A percentile compares a stretch with the other conserved stretches of the same genome.
These are phyloP conservation scores for Ormia ochracea DNA, from an alignment of 2,888 invertebrate genomes.

Conservation along the genomic window DNA sequence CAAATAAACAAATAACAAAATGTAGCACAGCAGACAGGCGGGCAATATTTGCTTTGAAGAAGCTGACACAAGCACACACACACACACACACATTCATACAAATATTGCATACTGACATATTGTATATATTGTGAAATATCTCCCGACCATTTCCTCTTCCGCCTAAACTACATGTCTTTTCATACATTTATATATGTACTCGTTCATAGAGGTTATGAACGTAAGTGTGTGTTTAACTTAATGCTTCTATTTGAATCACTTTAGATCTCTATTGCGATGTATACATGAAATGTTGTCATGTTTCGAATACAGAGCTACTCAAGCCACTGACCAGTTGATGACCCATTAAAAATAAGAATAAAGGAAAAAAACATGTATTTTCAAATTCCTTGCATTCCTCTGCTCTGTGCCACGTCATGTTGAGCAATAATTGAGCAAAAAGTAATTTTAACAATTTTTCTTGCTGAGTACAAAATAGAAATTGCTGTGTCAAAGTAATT, in stretches of 20 bases:
- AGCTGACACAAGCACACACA: neutral
- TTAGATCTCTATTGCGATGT: neutral
- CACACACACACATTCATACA: no score
- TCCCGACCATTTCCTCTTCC: neutral
- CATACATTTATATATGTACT: neutral
- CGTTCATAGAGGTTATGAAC: neutral
- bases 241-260: constrained; percentile 35
- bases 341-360: constrained; percentile 33
- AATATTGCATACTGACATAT: neutral
- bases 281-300: constrained; percentile 35
- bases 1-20: neutral
- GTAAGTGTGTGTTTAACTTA: neutral
- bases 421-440: constrained; percentile 13
- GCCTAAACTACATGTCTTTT: neutral
- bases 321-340: constrained; percentile 36
- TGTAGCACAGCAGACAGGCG: constrained; percentile 7
- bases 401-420: constrained; percentile 13
- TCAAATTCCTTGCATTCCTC: neutral
- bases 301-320: constrained; percentile 12
- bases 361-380: constrained; percentile 3
- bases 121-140: no score
- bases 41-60: constrained; percentile 5
- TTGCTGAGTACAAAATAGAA: constrained; percentile 2
- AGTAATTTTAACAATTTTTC: constrained; percentile 10
- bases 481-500: constrained; percentile 27